Evolutionary conservation across 1,140 invertebrate genomes (phyloP), one percentile per base, ranked within the genome.

Genomic region (Caenorhabditis latens): DNA sequence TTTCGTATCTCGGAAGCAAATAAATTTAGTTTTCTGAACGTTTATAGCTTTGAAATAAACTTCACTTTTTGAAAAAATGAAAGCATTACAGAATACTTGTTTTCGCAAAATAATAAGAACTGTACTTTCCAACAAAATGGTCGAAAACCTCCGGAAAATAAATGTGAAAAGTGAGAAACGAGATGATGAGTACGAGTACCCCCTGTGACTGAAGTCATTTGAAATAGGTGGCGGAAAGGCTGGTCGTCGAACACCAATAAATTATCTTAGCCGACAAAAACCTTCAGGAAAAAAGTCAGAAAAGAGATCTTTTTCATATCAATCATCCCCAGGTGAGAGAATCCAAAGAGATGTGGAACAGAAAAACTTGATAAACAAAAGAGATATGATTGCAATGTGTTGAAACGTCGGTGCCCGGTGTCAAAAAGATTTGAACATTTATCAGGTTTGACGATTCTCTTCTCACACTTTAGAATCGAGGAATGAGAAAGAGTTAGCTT

Each of bases 231-330:
- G n/a, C 46, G 71, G 46, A 79, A 71, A 71, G 42, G 43, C 40
- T 79, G 71, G 71, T 79, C 71, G 71, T 24, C 71, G 71, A 79
- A 79, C 71, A 50, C 53, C 46, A 79, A 79, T 79, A 79, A 50
- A 79, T 79, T 79, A 79, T 48, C 71, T 46, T 32, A 50, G 71
- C 46, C 13, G n/a, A n/a, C 21, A 50, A 79, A 79, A 24, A 79
- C 8, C n/a, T 79, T 24, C 21, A n/a, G 21, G 21, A 79, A 63
- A 79, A 24, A 13, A n/a, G 11, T 24, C 13, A 1, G 46, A n/a
- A n/a, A 5, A n/a, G 11, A 63, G 11, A 19, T 63, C 32, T 24
- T 14, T 24, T 11, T 63, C 61, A 63, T 63, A 63, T 63, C 13
- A 9, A 58, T 58, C 55, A 58, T n/a, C 2, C 2, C 6, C 7